phyloP scores from a whole-genome alignment of 2,113 vertebrate genomes.

The Choloepus hoffmanni region DNA sequence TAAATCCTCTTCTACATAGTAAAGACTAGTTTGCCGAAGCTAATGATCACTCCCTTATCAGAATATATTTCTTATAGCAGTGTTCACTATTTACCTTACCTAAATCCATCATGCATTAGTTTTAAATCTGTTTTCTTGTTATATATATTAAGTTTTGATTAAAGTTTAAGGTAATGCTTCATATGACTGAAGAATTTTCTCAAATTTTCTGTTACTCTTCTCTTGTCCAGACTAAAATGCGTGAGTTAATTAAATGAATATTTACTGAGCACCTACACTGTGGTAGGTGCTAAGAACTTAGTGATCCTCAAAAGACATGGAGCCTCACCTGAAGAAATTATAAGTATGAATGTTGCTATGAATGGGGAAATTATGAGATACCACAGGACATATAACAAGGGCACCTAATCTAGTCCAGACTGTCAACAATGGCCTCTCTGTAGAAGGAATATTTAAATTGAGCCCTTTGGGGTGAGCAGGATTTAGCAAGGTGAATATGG shows the following conservation, averaged over 20 bases:
- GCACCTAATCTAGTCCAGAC: not conserved
- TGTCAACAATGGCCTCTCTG: not conserved
- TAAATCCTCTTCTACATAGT: not conserved
- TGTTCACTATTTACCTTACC: not conserved
- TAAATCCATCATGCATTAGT: not conserved
- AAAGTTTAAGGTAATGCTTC: not conserved
- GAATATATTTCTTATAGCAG: not conserved
- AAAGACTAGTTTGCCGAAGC: not conserved
- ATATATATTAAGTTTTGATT: not conserved
- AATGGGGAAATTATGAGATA: not conserved
- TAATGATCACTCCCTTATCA: not conserved
- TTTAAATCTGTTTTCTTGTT: not conserved
- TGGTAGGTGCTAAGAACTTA: not conserved
- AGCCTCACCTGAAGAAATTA: not conserved
- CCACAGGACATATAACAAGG: not conserved
- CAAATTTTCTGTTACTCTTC: not conserved
- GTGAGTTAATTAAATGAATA: not conserved
- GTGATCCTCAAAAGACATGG: not conserved
- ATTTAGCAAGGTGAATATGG: not conserved
- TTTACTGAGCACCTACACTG: not conserved
- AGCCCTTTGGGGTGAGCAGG: not conserved
- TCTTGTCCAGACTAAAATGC: not conserved
- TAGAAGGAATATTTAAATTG: not conserved
- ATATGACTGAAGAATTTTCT: not conserved
- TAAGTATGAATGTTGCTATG: not conserved